Base-by-base conservation (phyloP, 1,140 invertebrate genomes). In the Whitmania pigra region DNA sequence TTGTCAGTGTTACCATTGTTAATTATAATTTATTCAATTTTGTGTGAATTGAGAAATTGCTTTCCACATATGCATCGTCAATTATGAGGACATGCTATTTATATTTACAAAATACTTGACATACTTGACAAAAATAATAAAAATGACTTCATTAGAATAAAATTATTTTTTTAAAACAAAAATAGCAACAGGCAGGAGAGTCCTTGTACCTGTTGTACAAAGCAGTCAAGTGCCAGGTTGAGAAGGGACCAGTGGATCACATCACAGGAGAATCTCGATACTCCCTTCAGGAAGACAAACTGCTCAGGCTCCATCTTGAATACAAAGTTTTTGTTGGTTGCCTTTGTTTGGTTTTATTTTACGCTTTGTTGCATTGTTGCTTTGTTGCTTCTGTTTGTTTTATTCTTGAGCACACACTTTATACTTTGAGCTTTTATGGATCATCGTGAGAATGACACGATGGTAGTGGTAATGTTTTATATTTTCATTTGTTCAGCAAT, bases 141-240 rank as follows among this genome's bases (percentile, higher is more conserved):
- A 36, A 36, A 3, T 36, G 2, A 49, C 5, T 17, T 15, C 43
- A 0, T 49, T 49, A 7, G 43, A 3, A 15, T 49, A 49, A 49
- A 49, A 49, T 15, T 49, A 36, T 36, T 36, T 36, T 36, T 49
- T 17, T 15, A 49, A 49, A 70, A 53, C 72, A 36, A 49, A 82
- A 93, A 0, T 90, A 94, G 84, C 93, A 95, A 77, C 92, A 93
- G 81, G 91, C 93, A 9, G 94, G 93, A 5, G 92, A 92, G 13
- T 92, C 93, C 9, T 84, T 99, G 25, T 99, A 97, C 82, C 85
- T 98, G 71, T 83, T 99, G 17, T 98, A 93, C 81, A 94, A 93
- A 84, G 95, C 96, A 18, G 93, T 99, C 71, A 98, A 98, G 82
- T 92, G 95, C 85, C 95, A 98, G 68, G 92, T 97, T 31, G 94